Conservation (phyloP, 2,888 invertebrate species). For the Meganola albula region DNA sequence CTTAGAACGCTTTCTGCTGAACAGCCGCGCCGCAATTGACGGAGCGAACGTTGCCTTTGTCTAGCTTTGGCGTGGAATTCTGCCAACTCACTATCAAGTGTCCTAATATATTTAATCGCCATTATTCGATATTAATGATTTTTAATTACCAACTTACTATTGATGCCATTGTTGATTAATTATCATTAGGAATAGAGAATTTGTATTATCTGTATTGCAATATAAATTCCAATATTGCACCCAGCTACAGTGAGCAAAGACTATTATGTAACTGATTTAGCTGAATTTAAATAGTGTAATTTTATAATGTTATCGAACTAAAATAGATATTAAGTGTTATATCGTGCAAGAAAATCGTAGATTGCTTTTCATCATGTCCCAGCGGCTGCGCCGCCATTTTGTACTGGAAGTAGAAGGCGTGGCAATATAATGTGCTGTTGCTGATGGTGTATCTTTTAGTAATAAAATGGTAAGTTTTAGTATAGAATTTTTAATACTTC, state of each 20-base stretch:
- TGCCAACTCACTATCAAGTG: constrained; percentile 33
- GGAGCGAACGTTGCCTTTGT: constrained; percentile 34
- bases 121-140: background rate
- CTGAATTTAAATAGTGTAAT: constrained; percentile 30
- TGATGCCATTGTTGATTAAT: no score
- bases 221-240: no score
- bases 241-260: constrained; percentile 24
- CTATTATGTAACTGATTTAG: constrained; percentile 11
- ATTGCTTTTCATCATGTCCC: constrained; percentile 37
- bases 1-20: no score
- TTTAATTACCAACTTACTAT: no score
- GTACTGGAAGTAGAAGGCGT: constrained; percentile 51
- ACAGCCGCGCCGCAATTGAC: no score
- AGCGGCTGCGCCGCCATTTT: constrained; percentile 58
- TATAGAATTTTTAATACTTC: no score
- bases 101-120: constrained; percentile 1
- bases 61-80: constrained; percentile 39
- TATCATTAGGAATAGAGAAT: no score
- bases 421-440: constrained; percentile 43
- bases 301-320: constrained; percentile 26
- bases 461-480: constrained; percentile 66
- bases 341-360: constrained; percentile 27
- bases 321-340: constrained; percentile 35
- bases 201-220: no score
- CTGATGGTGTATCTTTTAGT: constrained; percentile 37